Base-by-base conservation (phyloP, 2,113 vertebrate genomes). In the Martes martes region DNA sequence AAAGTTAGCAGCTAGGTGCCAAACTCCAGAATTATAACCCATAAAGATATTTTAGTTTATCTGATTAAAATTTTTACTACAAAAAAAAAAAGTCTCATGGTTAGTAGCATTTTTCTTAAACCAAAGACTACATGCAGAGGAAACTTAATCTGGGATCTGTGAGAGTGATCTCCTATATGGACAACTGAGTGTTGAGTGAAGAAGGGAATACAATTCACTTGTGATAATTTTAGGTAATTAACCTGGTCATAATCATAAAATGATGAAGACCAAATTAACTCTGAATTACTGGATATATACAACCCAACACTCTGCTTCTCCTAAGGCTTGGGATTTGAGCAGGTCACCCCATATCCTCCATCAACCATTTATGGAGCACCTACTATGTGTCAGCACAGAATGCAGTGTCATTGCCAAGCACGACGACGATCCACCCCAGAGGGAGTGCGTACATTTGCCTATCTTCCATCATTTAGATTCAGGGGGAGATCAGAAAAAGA, bases 191-290 rank as follows among this genome's bases (percentile, higher is more conserved):
- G 96, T 79, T 79, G 89, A 89, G 59, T 7, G 19, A 85, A 93
- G 42, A 65, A 18, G 39, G 94, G 24, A 87, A 69, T 91, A 87
- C 47, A 74, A 88, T 23, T 79, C 42, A 67, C 59, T 91, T 91
- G 18, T 91, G 47, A 96, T 83, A 96, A 91, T 88, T 33, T 88
- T 33, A 78, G 24, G 10, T 45, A 92, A 95, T 85, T 81, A 92
- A 89, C 95, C 82, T 90, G 31, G 36, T 78, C 67, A 86, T 55
- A 74, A 84, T 80, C 36, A 61, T 26, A 96, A 95, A 83, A 92
- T 71, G 28, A 89, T 33, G 78, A 76, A 96, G 33, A 50, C 14
- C 55, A 88, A 90, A 74, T n/a, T 45, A 67, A 90, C 61, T 92
- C 39, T 74, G 74, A 85, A 65, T 78, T 57, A 74, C 23, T 69